phyloP scores from a whole-genome alignment of 1,140 invertebrate genomes.

The Cydia amplana region DNA sequence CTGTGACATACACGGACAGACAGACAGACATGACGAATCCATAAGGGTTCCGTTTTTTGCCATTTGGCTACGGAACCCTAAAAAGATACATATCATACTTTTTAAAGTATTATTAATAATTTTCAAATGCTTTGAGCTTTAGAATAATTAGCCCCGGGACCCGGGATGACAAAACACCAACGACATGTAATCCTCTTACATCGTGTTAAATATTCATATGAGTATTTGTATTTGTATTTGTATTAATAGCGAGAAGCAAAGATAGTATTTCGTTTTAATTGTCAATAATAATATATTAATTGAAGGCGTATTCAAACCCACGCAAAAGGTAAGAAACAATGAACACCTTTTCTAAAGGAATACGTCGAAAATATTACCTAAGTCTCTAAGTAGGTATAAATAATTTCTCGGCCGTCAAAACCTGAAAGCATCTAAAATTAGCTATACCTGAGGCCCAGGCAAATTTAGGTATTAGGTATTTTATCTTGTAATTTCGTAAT shows the following conservation, averaged over 20 bases:
- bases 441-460: neutral
- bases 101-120: no score
- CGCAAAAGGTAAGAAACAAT: constrained; percentile 6
- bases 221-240: no score
- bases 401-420: neutral
- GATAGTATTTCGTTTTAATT: neutral
- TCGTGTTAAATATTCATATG: neutral
- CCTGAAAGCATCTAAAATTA: neutral
- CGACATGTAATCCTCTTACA: no score
- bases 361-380: neutral
- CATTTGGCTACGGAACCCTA: no score
- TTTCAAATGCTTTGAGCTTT: no score
- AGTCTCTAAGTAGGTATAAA: constrained; percentile 6
- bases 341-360: neutral
- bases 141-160: no score
- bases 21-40: no score
- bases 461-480: neutral
- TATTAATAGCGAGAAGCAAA: neutral
- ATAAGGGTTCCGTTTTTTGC: no score
- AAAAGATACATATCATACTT: no score
- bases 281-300: neutral
- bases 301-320: neutral
- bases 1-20: no score
- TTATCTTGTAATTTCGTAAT: neutral
- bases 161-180: no score